Evolutionary conservation across 1,140 invertebrate genomes (phyloP).

Genomic region (Aphidius ervi): DNA sequence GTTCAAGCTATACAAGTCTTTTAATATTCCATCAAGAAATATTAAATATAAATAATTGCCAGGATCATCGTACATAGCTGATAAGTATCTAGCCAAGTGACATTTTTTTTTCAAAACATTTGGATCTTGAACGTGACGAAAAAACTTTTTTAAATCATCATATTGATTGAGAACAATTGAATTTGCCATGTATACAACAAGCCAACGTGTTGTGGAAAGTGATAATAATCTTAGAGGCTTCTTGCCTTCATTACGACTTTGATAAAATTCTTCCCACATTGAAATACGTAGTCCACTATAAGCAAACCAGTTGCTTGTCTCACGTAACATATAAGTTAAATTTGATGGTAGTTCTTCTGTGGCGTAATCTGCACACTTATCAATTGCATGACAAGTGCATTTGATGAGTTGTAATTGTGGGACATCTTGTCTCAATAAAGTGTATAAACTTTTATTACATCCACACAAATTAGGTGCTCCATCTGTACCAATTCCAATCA

Average conservation of each 20-base stretch:
- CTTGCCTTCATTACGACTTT: conserved; percentile 23
- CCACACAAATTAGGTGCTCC: conserved; percentile 37
- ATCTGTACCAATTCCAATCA: conserved; percentile 39
- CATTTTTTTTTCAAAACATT: conserved; percentile 27
- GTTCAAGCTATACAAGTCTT: conserved; percentile 27
- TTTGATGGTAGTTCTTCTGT: conserved; percentile 26
- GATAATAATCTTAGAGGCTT: conserved; percentile 40
- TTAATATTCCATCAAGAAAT: conserved; percentile 27
- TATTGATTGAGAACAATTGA: conserved; percentile 38
- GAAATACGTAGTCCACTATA: neutral
- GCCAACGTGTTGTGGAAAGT: conserved; percentile 40
- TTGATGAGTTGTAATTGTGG: conserved; percentile 29
- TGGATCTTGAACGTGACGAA: conserved; percentile 24
- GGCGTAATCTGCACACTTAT: conserved; percentile 30
- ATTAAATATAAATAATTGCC: conserved; percentile 25
- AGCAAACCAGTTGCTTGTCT: conserved; percentile 2
- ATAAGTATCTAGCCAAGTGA: conserved; percentile 25
- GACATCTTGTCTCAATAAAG: conserved; percentile 21
- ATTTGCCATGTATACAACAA: conserved; percentile 26
- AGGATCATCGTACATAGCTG: conserved; percentile 29
- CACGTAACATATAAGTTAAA: conserved; percentile 1
- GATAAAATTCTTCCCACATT: neutral
- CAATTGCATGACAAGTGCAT: conserved; percentile 33
- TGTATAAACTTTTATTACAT: conserved; percentile 31
- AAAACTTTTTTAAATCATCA: conserved; percentile 40